These are phyloP conservation scores for Pharmacophagus antenor DNA, from an alignment of 2,888 invertebrate genomes.

Conservation along the genomic window DNA sequence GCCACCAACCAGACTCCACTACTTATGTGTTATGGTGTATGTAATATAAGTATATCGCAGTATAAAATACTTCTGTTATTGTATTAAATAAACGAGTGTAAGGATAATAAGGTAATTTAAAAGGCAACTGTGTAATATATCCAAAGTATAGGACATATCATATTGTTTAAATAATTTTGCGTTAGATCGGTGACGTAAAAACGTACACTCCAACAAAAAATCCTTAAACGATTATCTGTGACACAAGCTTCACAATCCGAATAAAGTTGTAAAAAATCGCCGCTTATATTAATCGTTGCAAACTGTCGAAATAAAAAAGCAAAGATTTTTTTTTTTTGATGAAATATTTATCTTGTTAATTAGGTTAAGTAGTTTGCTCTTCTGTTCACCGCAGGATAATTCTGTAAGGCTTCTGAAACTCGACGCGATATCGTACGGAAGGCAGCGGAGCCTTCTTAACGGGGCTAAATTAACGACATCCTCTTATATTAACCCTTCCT, in stretches of 20 bases:
- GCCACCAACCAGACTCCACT: too few species aligned
- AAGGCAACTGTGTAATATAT: too few species aligned
- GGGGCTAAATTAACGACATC: slow-evolving; percentile 64
- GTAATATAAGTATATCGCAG: too few species aligned
- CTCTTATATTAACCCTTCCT: slow-evolving; percentile 69
- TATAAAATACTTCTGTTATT: too few species aligned
- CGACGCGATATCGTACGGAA: slow-evolving; percentile 51
- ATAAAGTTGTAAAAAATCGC: background rate
- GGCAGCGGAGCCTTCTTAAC: slow-evolving; percentile 47
- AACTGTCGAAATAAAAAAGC: background rate
- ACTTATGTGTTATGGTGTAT: too few species aligned
- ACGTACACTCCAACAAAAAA: background rate
- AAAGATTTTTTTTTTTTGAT: slow-evolving; percentile 25
- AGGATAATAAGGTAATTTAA: too few species aligned
- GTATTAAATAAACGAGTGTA: too few species aligned
- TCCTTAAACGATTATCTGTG: background rate
- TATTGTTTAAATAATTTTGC: background rate
- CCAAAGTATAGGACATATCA: too few species aligned
- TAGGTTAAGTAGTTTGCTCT: slow-evolving; percentile 69
- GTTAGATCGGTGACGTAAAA: background rate
- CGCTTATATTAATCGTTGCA: background rate
- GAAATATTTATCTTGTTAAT: slow-evolving; percentile 59
- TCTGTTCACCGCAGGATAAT: slow-evolving; percentile 57
- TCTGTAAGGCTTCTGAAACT: slow-evolving; percentile 57
- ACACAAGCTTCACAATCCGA: background rate